phyloP scores from a whole-genome alignment of 2,888 invertebrate species.

The Hemaris fuciformis region DNA sequence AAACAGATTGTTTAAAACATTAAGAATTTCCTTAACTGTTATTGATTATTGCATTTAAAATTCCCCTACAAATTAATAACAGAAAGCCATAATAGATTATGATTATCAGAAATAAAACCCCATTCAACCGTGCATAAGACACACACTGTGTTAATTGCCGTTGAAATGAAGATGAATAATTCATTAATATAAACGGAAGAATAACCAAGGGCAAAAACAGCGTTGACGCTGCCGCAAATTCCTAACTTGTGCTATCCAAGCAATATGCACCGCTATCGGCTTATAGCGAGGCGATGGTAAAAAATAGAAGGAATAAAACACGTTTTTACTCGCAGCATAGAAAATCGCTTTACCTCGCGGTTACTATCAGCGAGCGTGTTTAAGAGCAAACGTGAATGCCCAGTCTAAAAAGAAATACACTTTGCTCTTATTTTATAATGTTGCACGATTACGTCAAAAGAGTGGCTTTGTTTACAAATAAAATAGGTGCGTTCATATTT shows the following conservation, averaged over 20 bases:
- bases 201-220: background rate
- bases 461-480: background rate
- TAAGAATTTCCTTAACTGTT: no score
- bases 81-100: no score
- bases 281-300: background rate
- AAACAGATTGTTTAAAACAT: no score
- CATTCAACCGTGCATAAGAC: no score
- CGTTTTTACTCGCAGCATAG: slow-evolving; percentile 1
- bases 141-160: no score
- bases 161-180: background rate
- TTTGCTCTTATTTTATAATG: background rate
- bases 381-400: background rate
- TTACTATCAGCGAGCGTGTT: slow-evolving; percentile 7
- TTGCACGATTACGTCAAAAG: background rate
- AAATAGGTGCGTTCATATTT: background rate
- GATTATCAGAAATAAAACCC: no score
- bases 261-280: background rate
- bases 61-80: no score
- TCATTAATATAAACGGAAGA: background rate
- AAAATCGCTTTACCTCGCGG: slow-evolving; percentile 20
- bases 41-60: no score
- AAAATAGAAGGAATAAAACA: background rate
- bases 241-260: background rate
- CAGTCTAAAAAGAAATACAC: background rate
- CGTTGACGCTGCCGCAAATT: background rate